Conservation (phyloP, 2,797 vertebrate genomes). For the Amazona finschi region DNA sequence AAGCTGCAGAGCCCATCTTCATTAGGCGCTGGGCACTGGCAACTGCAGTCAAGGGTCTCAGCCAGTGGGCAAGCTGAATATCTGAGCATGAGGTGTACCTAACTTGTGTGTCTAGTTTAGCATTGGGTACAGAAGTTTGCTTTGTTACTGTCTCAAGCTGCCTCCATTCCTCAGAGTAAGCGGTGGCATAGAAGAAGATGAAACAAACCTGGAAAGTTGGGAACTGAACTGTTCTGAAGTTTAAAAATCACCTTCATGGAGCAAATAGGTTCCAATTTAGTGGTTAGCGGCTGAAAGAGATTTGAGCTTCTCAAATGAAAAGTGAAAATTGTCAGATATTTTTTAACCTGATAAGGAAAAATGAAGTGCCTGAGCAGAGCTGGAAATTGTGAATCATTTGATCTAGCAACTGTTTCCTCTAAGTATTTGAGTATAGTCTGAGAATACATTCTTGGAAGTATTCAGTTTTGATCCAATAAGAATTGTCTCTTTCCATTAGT, state of each 20-base stretch:
- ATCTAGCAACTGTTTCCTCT: neutral
- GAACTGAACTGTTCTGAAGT: neutral
- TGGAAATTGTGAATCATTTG: neutral
- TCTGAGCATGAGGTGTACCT: neutral
- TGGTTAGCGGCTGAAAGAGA: neutral
- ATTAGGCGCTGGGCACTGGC: neutral
- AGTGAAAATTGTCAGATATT: neutral
- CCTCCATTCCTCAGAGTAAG: neutral
- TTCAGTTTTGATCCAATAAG: neutral
- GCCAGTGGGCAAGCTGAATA: neutral
- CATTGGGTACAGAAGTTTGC: neutral
- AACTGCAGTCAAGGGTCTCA: neutral
- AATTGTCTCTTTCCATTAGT: constrained; percentile 16
- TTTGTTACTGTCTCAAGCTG: neutral
- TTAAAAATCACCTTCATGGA: neutral
- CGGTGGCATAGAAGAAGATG: neutral
- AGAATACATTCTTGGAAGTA: neutral
- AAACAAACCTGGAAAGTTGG: neutral
- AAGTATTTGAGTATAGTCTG: neutral
- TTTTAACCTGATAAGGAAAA: neutral
- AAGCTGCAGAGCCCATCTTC: neutral
- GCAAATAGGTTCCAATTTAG: neutral
- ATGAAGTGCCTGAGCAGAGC: neutral
- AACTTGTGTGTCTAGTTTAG: neutral
- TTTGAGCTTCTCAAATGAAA: neutral